phyloP scores from a whole-genome alignment of 1,140 invertebrate species.

The Leptinotarsa lineolata region DNA sequence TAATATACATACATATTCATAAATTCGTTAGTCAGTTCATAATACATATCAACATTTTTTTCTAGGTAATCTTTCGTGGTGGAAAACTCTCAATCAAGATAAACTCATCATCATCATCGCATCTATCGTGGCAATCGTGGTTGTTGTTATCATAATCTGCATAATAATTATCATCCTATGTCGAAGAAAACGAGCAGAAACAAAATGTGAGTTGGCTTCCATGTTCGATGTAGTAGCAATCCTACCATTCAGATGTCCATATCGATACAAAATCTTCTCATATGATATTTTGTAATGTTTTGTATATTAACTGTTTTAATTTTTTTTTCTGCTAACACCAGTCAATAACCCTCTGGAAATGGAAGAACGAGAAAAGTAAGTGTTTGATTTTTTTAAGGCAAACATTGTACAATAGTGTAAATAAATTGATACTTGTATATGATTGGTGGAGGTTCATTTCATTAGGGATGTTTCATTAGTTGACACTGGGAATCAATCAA shows the following conservation, averaged over 20 bases:
- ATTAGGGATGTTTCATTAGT: background rate
- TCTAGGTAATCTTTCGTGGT: constrained; percentile 64
- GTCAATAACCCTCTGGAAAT: constrained; percentile 78
- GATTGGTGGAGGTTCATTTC: constrained; percentile 27
- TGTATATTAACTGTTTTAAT: constrained; percentile 21
- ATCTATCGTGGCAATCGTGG: constrained; percentile 72
- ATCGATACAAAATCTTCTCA: constrained; percentile 8
- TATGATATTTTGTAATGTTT: background rate
- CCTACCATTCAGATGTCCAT: constrained; percentile 35
- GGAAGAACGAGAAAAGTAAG: constrained; percentile 86
- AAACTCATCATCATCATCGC: constrained; percentile 77
- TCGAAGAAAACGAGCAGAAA: constrained; percentile 74
- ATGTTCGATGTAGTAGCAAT: constrained; percentile 32
- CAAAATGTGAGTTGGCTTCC: constrained; percentile 78
- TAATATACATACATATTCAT: no score
- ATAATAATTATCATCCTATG: constrained; percentile 83
- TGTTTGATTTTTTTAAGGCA: constrained; percentile 32
- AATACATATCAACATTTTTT: constrained; percentile 2
- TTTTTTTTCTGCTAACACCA: constrained; percentile 62
- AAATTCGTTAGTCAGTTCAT: no score
- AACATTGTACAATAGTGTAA: constrained; percentile 29
- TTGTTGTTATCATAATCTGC: constrained; percentile 80
- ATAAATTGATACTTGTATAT: constrained; percentile 24
- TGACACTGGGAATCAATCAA: no score
- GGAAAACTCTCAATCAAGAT: constrained; percentile 74